phyloP scores from a whole-genome alignment of 2,113 vertebrate genomes.

The Tachysurus fulvidraco region DNA sequence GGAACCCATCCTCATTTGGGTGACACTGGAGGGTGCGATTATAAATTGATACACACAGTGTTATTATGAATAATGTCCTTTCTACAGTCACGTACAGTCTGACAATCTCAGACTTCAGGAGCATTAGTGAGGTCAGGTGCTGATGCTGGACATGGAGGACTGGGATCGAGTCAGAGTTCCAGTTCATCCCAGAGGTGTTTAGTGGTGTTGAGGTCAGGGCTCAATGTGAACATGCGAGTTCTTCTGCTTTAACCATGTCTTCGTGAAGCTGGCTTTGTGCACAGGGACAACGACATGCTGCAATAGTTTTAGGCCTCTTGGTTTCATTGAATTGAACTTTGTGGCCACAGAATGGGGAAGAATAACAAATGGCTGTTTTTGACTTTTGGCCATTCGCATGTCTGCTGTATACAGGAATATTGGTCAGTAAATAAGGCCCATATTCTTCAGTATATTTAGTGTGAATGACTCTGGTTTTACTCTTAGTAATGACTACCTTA shows the following conservation, averaged over 20 bases:
- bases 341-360: no score
- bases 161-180: no score
- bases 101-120: no score
- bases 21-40: no score
- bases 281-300: neutral
- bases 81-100: no score
- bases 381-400: no score
- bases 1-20: no score
- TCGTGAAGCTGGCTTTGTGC: neutral
- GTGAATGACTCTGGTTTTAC: neutral
- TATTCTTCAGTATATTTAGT: neutral
- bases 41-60: no score
- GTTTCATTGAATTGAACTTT: neutral
- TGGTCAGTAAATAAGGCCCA: neutral
- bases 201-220: neutral
- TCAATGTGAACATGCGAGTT: neutral
- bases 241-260: neutral
- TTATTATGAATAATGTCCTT: no score
- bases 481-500: neutral
- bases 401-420: neutral
- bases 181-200: neutral
- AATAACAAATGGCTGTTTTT: no score
- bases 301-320: neutral
- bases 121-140: no score
- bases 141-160: no score